A percentile compares a stretch with the other conserved stretches of the same genome.
phyloP scores from a whole-genome alignment of 2,797 vertebrate species.

The Hirundo rustica region DNA sequence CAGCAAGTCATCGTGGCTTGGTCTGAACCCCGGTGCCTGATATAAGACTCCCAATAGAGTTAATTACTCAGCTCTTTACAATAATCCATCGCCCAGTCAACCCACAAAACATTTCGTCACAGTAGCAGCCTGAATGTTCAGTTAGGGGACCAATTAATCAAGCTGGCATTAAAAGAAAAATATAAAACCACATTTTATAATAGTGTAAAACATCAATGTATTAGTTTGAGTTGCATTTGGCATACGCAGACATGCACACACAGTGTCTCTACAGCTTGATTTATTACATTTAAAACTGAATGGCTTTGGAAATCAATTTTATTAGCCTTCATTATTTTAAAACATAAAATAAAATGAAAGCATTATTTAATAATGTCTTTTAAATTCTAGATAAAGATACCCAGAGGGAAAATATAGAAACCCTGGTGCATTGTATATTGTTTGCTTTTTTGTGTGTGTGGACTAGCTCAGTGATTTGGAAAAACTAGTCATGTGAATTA shows the following conservation, averaged over 20 bases:
- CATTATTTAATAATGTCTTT: slow-evolving; percentile 32
- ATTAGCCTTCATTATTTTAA: slow-evolving; percentile 46
- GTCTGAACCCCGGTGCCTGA: slow-evolving; percentile 44
- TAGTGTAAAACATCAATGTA: slow-evolving; percentile 9
- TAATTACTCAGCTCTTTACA: slow-evolving; percentile 75
- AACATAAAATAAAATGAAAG: slow-evolving; percentile 49
- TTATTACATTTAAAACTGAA: slow-evolving; percentile 29
- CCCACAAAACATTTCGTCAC: slow-evolving; percentile 65
- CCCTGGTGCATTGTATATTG: not conserved
- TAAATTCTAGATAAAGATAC: slow-evolving; percentile 35
- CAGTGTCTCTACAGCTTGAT: slow-evolving; percentile 17
- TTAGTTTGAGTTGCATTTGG: slow-evolving; percentile 33
- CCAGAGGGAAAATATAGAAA: slow-evolving; percentile 32
- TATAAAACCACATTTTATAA: slow-evolving; percentile 10
- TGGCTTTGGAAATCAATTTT: slow-evolving; percentile 51
- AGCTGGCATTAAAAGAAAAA: slow-evolving; percentile 24
- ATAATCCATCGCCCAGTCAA: slow-evolving; percentile 63
- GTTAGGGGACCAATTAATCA: slow-evolving; percentile 66
- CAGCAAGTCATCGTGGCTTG: slow-evolving; percentile 29
- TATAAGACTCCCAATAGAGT: slow-evolving; percentile 66
- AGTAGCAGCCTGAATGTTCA: slow-evolving; percentile 28
- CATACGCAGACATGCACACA: not conserved
- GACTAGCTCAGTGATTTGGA: not conserved
- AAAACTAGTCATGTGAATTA: not conserved
- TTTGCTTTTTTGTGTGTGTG: not conserved